Evolutionary conservation across 1,140 invertebrate genomes (phyloP).

Genomic region (Drosophila baimaii): DNA sequence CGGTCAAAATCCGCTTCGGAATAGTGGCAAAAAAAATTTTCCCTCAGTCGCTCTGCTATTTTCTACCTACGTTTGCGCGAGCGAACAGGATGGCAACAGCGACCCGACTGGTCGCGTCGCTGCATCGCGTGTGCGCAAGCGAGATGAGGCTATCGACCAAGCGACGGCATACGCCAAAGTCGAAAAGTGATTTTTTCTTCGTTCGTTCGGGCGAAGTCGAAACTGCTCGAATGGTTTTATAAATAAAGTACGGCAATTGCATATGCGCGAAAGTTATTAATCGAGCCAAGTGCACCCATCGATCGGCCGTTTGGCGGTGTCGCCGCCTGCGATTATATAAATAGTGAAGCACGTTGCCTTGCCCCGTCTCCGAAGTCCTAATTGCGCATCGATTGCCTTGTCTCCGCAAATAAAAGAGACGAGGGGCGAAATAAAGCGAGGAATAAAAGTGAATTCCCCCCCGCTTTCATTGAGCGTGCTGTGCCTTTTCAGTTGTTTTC

Average conservation of each 20-base stretch:
- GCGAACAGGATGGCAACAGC: constrained; percentile 18
- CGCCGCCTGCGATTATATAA: constrained; percentile 69
- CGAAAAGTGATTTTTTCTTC: constrained; percentile 80
- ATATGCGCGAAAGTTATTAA: constrained; percentile 40
- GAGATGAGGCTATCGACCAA: constrained; percentile 52
- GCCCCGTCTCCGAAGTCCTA: constrained; percentile 50
- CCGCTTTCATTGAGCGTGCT: constrained; percentile 11
- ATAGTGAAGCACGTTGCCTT: constrained; percentile 62
- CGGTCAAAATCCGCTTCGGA: constrained; percentile 54
- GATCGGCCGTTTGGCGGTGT: constrained; percentile 31
- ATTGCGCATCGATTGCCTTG: constrained; percentile 75
- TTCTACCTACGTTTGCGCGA: constrained; percentile 61
- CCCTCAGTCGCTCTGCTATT: constrained; percentile 65
- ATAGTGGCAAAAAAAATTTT: constrained; percentile 71
- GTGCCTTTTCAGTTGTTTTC: constrained; percentile 12
- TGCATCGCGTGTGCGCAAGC: constrained; percentile 38
- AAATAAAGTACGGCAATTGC: constrained; percentile 63
- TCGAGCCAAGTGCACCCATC: constrained; percentile 30
- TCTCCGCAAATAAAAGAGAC: constrained; percentile 29
- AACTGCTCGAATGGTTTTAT: constrained; percentile 79
- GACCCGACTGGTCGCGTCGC: constrained; percentile 31
- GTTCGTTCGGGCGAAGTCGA: constrained; percentile 81
- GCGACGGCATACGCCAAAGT: constrained; percentile 55
- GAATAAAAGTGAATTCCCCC: constrained; percentile 28
- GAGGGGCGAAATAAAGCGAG: constrained; percentile 5